Base-by-base conservation (phyloP, 2,888 invertebrate species). In the Helleia helle region DNA sequence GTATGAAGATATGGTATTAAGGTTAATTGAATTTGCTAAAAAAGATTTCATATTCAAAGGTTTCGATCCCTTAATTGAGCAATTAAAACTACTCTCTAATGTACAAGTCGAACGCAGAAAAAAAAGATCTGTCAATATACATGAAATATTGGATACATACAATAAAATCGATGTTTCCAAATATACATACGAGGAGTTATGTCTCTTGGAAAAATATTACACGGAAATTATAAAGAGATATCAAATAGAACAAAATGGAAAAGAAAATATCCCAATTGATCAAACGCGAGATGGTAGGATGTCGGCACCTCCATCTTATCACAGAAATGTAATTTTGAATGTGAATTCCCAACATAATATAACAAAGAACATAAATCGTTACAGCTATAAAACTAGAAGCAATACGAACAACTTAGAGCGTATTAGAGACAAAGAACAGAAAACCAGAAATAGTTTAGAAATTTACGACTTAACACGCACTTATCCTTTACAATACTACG, bases 31-130 rank as follows among this genome's bases (percentile, higher is more conserved):
- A 22, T 83, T 86, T 37, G 85, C 86, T 0, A 85, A 81, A 54
- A 76, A 70, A 51, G 80, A 81, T 50, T 81, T 85, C 28, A 69
- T 76, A 48, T 85, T 63, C 43, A 83, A 79, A 70, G 86, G 86
- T 1, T 86, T 86, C 37, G 86, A 86, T 66, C 84, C 85, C 0
- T 43, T 86, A 1, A 84, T 86, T 14, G 75, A 80, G 46, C 59
- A 80, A 46, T 46, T 86, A 2, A 77, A 79, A 49, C 67, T 69
- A 8, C 48, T 86, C 0, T 71, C 83, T 0, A 76, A 81, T 22
- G 57, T 75, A 1, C 63, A 74, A 47, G 58, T 84, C 0, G 73
- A 77, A 45, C 43, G 54, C 15, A 62, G 68, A 27, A 71, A 71
- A 51, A 80, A 71, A 42, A 76, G 70, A 44, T 43, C 62, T 2